These are phyloP conservation scores for Allacma fusca DNA, from an alignment of 2,888 invertebrate species.

Conservation along the genomic window DNA sequence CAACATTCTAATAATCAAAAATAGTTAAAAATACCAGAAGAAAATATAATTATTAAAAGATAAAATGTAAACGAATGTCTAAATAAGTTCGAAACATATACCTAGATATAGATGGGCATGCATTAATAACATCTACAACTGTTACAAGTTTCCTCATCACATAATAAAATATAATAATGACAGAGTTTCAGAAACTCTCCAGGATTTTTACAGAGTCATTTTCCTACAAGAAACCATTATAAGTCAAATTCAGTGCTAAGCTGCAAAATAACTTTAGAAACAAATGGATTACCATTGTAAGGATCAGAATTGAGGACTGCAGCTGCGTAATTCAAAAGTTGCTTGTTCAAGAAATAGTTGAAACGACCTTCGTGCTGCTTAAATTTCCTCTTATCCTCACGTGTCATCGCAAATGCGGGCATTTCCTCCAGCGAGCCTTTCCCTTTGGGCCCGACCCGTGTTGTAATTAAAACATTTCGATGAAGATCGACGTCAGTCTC, in stretches of 20 bases:
- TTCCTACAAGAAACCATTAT: too few relatives aligned
- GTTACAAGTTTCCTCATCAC: too few relatives aligned
- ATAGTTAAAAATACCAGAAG: too few relatives aligned
- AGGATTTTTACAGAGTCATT: too few relatives aligned
- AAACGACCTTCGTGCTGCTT: neutral
- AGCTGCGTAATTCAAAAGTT: constrained; percentile 14
- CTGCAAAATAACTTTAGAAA: constrained; percentile 8
- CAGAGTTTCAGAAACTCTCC: too few relatives aligned
- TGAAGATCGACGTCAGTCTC: neutral
- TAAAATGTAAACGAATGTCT: neutral
- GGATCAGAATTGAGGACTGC: constrained; percentile 1
- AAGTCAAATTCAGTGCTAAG: too few relatives aligned
- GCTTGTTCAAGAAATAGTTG: neutral
- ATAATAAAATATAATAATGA: too few relatives aligned
- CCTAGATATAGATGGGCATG: too few relatives aligned
- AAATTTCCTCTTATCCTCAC: constrained; percentile 2
- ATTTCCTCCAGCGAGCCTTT: neutral
- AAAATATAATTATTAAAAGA: too few relatives aligned
- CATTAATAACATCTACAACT: too few relatives aligned
- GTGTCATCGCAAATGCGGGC: neutral
- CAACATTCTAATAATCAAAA: neutral
- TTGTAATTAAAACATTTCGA: neutral
- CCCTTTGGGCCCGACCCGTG: too few relatives aligned
- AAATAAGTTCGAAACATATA: too few relatives aligned
- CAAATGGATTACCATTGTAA: neutral